Evolutionary conservation across 37 sponge, comb jelly and placozoan genomes (phyloP), one percentile per base, ranked within the genome.

Genomic region (Ianthella basta): DNA sequence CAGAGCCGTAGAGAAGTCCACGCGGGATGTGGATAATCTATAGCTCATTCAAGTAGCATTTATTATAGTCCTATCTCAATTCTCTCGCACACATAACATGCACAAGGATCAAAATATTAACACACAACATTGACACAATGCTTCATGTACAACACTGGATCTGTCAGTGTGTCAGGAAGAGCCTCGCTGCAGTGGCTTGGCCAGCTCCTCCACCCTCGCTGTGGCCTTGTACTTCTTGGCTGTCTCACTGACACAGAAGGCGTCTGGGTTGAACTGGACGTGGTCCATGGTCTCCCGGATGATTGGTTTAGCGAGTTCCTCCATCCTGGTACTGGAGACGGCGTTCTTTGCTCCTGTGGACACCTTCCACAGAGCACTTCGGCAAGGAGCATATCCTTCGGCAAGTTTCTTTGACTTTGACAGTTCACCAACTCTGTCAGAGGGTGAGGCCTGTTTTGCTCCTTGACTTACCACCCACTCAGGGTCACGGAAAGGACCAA

Each of bases 231-330:
- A 94, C 57, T 94, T 96, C 86, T 87, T 94, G 19, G 99, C 99
- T 32, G 79, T 70, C 25, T 81, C 86, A 35, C 90, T 92, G 44
- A 98, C 99, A 38, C 87, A 86, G 85, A 98, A 98, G 4, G 91
- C 96, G 85, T 92, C 95, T 0, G 96, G 99, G 59, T 98, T 91
- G 85, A 96, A 98, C 88, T 98, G 99, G 40, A 98, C 84, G 72
- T 92, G 95, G 57, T 96, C 96, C 99, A 98, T 98, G 21, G 96
- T 92, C 56, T 96, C 96, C 23, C 96, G 87, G 2, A 89, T 66
- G 21, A 92, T 96, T 0, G 99, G 99, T 57, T 86, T 92, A 25
- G 99, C 79, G 39, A 98, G 88, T 30, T 94, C 96, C 41, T 81
- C 80, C 74, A 98, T 85, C 90, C 90, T 85, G 55, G 80, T 86